Base-by-base conservation (phyloP, 2,113 vertebrate genomes). In the Oxyruncus cristatus region DNA sequence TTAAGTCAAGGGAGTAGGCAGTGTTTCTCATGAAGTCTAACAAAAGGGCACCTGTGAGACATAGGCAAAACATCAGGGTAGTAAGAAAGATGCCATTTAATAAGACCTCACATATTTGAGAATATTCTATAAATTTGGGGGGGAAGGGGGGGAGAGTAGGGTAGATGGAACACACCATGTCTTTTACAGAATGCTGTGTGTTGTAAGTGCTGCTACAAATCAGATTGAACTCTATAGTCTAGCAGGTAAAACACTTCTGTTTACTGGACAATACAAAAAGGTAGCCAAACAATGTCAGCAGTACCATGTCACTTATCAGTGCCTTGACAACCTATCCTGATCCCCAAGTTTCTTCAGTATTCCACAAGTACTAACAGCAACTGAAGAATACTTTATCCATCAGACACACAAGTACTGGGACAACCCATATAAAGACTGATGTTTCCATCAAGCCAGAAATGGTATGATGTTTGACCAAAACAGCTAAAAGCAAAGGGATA, bases 271-370 rank as follows among this genome's bases (percentile, higher is more conserved):
- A 37, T 5, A 12, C 8, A 37, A 83, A 37, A 17, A 59, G 14
- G 27, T 7, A 55, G 35, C 12, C 33, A 55, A 74, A 65, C 26
- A 62, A 32, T 3, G 6, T 35, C 66, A 74, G 70, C 24, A 67
- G 35, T 21, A 74, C 15, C 16, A 26, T 35, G 42, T 55, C 37
- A 28, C 0, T 0, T 42, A 55, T 11, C 62, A 1, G 1, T 72
- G 62, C n/a, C 28, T 19, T 71, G 42, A 79, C 18, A 61, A 35
- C 30, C 26, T 58, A 56, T 4, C 35, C 18, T 68, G 39, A 76
- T 68, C 20, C 18, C 33, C 27, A 73, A 58, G 35, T 33, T 80
- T 16, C 46, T 58, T 68, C 26, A 83, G 44, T 14, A 37, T 42
- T 80, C 33, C 39, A 55, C 8, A 9, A 10, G 39, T 72, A 79